Evolutionary conservation across 1,140 invertebrate species (phyloP), one percentile per base, ranked within the genome.

Genomic region (Aporrectodea caliginosa): DNA sequence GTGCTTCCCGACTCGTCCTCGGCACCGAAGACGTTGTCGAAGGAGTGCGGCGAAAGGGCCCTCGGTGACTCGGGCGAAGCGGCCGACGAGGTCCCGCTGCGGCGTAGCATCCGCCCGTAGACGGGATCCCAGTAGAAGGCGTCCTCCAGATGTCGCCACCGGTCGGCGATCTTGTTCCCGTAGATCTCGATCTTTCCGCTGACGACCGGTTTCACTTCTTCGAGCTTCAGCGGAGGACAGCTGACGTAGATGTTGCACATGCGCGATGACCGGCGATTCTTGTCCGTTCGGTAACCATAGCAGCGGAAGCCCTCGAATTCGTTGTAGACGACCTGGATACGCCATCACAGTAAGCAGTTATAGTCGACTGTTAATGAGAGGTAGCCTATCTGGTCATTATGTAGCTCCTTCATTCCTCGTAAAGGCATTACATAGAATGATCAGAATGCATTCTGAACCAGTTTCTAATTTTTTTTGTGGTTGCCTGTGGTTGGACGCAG

Each of bases 41-140:
- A 32, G 16, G 32, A 58, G 43, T 29, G 43, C 35, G 75, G 75
- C 1, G 75, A 76, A 76, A 76, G 16, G 29, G 75, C n/a, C 2
- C 75, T 35, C 22, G 75, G 75, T 35, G 75, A 76, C 22, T 32
- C 30, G 29, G 75, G 75, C 27, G 75, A 76, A 16, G 32, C 43
- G 22, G 43, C 35, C 29, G 33, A 31, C 29, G 78, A 43, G 14
- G 78, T 35, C n/a, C 69, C 35, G 34, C 30, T 73, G 14, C 58
- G 30, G 14, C 75, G 35, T 16, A 31, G 30, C 27, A 79, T 35
- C 30, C 71, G 27, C 35, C n/a, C 78, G 43, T 78, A 69, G 33
- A 76, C 78, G 14, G 78, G 78, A 35, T 79, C 78, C 78, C 78
- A 79, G 73, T 78, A 79, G 43, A 79, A 79, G 22, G 78, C 78